Conservation (phyloP, 2,113 vertebrate species). For the Perccottus glenii region DNA sequence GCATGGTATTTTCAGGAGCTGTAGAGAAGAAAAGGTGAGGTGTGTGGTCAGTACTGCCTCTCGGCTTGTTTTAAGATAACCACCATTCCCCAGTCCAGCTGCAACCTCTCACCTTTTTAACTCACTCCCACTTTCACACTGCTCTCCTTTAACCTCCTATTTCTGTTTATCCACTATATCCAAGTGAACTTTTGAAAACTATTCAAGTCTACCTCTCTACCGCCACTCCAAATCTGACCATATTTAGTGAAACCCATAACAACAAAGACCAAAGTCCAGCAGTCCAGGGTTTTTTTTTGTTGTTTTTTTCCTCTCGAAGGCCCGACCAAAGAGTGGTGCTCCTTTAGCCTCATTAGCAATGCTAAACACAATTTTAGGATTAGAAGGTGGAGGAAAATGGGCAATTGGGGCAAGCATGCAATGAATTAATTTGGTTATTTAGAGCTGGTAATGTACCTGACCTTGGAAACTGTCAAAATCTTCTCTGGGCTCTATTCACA, state of each 20-base stretch:
- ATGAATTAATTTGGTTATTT: conserved; percentile 48
- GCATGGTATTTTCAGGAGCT: neutral
- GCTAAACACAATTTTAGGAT: conserved; percentile 37
- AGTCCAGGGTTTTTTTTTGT: conserved; percentile 12
- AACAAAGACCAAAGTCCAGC: conserved; percentile 14
- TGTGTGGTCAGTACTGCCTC: conserved; percentile 25
- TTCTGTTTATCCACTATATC: conserved; percentile 39
- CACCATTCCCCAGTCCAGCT: conserved; percentile 15
- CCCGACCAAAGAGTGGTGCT: conserved; percentile 14
- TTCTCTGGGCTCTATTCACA: conserved; percentile 47
- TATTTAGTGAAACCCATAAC: conserved; percentile 9
- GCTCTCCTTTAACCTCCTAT: conserved; percentile 40
- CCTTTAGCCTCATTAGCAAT: conserved; percentile 36
- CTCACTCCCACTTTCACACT: conserved; percentile 27
- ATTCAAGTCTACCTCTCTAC: conserved; percentile 10
- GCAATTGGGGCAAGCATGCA: conserved; percentile 23
- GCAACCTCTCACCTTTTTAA: conserved; percentile 37
- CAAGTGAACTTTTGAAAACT: conserved; percentile 30
- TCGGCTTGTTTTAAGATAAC: conserved; percentile 27
- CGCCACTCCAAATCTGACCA: conserved; percentile 26
- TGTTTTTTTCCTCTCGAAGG: conserved; percentile 15
- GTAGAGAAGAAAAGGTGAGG: conserved; percentile 3
- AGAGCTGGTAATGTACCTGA: conserved; percentile 38
- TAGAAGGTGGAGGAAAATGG: conserved; percentile 14
- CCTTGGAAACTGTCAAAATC: conserved; percentile 68